Percentiles rank a stretch among this genome's conserved stretches.
Evolutionary conservation across 2,888 invertebrate species (phyloP).

Genomic region (Ormyrus thymus): DNA sequence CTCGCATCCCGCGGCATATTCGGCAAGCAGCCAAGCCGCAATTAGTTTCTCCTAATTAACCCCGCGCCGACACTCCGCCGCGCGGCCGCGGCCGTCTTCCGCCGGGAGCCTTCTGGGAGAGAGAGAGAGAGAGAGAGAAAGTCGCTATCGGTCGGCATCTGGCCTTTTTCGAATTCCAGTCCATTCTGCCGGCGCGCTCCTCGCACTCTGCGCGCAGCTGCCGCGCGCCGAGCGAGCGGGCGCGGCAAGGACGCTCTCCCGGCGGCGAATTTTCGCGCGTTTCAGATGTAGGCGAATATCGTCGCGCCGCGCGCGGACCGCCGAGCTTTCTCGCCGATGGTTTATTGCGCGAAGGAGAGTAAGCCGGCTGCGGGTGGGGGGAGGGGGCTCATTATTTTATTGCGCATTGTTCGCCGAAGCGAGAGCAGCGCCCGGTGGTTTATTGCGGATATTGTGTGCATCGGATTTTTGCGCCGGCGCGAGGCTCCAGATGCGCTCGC

Average conservation of each 20-base stretch:
- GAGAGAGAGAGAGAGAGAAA: conserved; percentile 14
- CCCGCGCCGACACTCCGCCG: background rate
- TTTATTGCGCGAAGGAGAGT: no score
- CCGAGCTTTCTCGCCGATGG: no score
- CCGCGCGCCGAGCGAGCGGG: no score
- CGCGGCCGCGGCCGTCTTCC: background rate
- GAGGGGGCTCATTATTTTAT: conserved; percentile 10
- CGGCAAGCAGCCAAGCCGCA: background rate
- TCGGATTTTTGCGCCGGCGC: background rate
- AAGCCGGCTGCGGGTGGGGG: no score
- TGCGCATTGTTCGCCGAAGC: conserved; percentile 15
- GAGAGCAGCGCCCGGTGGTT: background rate
- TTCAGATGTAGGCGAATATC: no score
- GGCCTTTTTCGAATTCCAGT: conserved; percentile 29
- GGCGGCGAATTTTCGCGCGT: no score
- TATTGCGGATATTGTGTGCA: conserved; percentile 22
- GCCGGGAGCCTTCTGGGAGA: conserved; percentile 4
- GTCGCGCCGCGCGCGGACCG: no score
- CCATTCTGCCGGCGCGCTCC: background rate
- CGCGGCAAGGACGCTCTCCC: no score
- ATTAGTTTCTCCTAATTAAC: conserved; percentile 42
- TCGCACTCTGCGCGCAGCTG: no score
- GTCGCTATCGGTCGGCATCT: conserved; percentile 20
- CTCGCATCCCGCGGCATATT: background rate
- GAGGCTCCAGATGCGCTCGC: no score